Evolutionary conservation across 2,888 invertebrate species (phyloP).

Genomic region (Carabus problematicus): DNA sequence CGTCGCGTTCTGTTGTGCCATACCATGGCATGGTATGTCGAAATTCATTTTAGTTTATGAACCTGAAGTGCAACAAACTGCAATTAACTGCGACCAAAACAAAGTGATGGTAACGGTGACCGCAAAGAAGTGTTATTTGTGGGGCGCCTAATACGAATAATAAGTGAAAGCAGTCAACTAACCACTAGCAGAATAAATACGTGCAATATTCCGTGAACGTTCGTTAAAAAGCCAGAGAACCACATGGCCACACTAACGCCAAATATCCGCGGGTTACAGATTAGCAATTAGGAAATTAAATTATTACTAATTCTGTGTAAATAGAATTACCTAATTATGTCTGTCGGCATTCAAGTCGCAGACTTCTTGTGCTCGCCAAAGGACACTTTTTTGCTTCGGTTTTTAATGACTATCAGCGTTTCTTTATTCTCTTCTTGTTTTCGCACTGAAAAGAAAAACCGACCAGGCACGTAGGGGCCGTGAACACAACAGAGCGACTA

Average conservation of each 20-base stretch:
- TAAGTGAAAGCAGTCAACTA: slow-evolving; percentile 29
- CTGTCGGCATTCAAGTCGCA: slow-evolving; percentile 49
- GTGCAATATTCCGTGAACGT: slow-evolving; percentile 32
- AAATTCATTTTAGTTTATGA: slow-evolving; percentile 18
- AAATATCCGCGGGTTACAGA: slow-evolving; percentile 51
- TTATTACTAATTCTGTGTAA: slow-evolving; percentile 55
- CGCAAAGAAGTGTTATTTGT: neutral
- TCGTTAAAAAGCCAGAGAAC: slow-evolving; percentile 28
- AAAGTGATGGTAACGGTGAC: slow-evolving; percentile 4
- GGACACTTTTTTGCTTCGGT: slow-evolving; percentile 40
- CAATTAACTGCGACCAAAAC: neutral
- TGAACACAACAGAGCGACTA: neutral
- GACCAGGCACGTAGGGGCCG: slow-evolving; percentile 12
- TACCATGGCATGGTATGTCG: slow-evolving; percentile 1
- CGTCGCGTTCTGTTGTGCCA: too few species aligned
- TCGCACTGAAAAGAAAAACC: slow-evolving; percentile 35
- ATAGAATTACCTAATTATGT: slow-evolving; percentile 53
- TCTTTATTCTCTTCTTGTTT: slow-evolving; percentile 33
- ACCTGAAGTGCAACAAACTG: slow-evolving; percentile 6
- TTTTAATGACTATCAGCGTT: slow-evolving; percentile 39
- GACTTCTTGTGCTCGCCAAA: slow-evolving; percentile 34
- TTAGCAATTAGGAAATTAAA: slow-evolving; percentile 56
- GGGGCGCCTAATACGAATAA: slow-evolving; percentile 28
- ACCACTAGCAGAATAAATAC: slow-evolving; percentile 34
- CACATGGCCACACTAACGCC: slow-evolving; percentile 34